Conservation (phyloP, 2,797 vertebrate genomes). For the Trichosurus vulpecula region DNA sequence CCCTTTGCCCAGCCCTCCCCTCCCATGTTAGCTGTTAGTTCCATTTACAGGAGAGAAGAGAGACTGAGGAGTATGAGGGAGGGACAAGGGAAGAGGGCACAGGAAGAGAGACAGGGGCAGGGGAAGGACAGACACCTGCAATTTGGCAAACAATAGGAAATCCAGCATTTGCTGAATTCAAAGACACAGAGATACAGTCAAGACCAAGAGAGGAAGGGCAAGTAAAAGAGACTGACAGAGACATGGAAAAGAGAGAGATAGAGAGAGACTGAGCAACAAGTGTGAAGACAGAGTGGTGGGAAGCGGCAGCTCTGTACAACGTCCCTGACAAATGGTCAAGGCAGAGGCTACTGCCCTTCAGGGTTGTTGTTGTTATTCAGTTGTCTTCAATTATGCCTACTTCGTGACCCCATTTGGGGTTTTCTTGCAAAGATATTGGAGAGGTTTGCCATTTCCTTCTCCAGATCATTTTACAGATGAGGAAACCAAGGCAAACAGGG, state of each 20-base stretch:
- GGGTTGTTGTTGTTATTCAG: neutral
- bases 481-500: neutral
- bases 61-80: conserved; percentile 37
- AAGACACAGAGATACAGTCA: neutral
- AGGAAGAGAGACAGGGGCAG: conserved; percentile 2
- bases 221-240: neutral
- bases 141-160: neutral
- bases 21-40: conserved; percentile 52
- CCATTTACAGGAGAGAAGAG: conserved; percentile 53
- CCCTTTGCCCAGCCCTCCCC: neutral
- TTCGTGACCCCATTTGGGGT: neutral
- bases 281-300: neutral
- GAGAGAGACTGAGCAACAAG: neutral
- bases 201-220: neutral
- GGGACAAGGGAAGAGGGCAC: neutral
- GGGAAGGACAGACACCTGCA: neutral
- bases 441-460: neutral
- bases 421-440: neutral
- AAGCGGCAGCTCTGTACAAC: no score
- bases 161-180: neutral
- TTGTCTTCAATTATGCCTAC: neutral
- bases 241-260: neutral
- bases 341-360: no score
- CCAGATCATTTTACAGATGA: neutral
- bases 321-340: no score